Evolutionary conservation across 2,888 invertebrate species (phyloP).

Genomic region (Ophion slaviceki): DNA sequence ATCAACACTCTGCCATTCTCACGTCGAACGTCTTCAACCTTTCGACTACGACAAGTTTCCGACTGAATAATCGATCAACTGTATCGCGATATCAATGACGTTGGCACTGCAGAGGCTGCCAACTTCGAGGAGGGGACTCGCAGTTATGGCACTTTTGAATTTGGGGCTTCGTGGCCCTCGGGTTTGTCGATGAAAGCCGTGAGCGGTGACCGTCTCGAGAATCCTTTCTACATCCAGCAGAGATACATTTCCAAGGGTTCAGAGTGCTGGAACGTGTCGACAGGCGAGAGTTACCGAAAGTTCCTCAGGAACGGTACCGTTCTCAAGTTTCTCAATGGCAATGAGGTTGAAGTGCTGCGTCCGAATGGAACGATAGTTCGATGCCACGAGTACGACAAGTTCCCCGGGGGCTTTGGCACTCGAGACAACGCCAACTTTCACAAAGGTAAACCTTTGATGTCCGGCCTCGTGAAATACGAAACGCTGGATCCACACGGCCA

Average conservation of each 20-base stretch:
- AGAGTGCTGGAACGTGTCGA: constrained; percentile 53
- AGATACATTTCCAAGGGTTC: constrained; percentile 72
- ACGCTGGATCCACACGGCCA: constrained; percentile 11
- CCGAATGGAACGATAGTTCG: constrained; percentile 77
- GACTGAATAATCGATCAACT: background rate
- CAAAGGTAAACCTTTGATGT: constrained; percentile 53
- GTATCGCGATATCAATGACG: background rate
- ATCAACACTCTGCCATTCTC: no score
- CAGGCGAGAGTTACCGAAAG: constrained; percentile 72
- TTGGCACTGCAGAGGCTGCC: constrained; percentile 9
- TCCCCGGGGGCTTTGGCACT: constrained; percentile 24
- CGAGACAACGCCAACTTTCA: constrained; percentile 37
- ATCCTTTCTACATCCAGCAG: constrained; percentile 78
- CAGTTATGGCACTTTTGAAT: constrained; percentile 64
- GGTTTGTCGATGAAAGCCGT: constrained; percentile 75
- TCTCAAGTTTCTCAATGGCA: constrained; percentile 76
- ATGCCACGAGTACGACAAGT: constrained; percentile 69
- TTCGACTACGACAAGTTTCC: background rate
- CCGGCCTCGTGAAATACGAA: constrained; percentile 20
- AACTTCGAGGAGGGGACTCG: background rate
- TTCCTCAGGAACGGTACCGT: constrained; percentile 79
- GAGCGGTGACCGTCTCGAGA: constrained; percentile 66
- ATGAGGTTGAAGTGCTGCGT: constrained; percentile 75
- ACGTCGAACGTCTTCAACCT: no score
- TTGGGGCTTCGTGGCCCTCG: constrained; percentile 75